Evolutionary conservation across 1,140 invertebrate genomes (phyloP).

Genomic region (Zeugodacus cucurbitae): DNA sequence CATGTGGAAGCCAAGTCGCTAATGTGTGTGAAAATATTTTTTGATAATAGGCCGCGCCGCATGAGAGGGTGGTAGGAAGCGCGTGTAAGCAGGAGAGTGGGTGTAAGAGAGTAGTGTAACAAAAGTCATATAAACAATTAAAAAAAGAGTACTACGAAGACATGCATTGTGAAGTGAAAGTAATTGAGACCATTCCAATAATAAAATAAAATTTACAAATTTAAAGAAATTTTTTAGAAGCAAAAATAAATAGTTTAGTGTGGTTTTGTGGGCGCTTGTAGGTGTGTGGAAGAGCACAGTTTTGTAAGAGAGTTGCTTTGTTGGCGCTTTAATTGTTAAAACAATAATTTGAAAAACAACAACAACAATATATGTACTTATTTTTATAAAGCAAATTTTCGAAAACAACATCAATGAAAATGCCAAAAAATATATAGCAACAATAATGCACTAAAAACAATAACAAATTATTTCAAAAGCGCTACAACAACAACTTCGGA

Average conservation of each 20-base stretch:
- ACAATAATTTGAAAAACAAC: too few species aligned
- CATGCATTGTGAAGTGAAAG: not conserved
- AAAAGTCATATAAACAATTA: too few species aligned
- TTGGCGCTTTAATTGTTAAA: too few species aligned
- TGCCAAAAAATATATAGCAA: not conserved
- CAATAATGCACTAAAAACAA: not conserved
- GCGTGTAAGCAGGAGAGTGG: not conserved
- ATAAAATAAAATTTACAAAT: not conserved
- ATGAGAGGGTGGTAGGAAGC: not conserved
- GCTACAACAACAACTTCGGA: not conserved
- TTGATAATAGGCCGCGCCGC: not conserved
- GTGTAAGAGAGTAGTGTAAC: not conserved
- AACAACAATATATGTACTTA: too few species aligned
- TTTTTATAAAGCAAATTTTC: not conserved
- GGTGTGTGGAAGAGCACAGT: too few species aligned
- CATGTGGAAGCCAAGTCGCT: not conserved
- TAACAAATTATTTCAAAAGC: not conserved
- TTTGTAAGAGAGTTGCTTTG: too few species aligned
- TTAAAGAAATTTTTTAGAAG: not conserved
- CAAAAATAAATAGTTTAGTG: not conserved
- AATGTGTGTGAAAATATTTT: not conserved
- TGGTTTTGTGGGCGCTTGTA: not conserved
- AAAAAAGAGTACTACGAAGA: not conserved
- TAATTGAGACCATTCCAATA: slow-evolving; percentile 33
- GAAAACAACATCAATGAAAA: not conserved